A percentile compares a stretch with the other conserved stretches of the same genome.
These are phyloP conservation scores for Pocillopora damicornis DNA, from an alignment of 64 coral and sea anemone species.

Conservation along the genomic window DNA sequence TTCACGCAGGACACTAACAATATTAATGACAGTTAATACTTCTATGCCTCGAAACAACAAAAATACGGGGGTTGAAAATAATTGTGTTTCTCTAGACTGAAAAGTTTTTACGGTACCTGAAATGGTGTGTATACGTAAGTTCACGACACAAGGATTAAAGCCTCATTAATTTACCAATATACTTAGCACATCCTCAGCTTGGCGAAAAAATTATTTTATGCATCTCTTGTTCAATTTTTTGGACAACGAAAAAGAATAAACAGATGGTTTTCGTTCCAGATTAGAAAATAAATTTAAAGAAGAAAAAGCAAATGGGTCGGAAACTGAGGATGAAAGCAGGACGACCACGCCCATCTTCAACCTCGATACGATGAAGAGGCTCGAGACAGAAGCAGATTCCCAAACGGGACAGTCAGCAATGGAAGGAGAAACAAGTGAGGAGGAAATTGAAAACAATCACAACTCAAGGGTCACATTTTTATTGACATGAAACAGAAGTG, in stretches of 20 bases:
- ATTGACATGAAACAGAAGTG: background rate
- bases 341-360: background rate
- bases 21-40: no score
- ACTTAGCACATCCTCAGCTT: no score
- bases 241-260: background rate
- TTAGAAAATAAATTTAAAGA: background rate
- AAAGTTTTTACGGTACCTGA: no score
- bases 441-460: background rate
- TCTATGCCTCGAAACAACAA: no score
- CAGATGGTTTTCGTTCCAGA: background rate
- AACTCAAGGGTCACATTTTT: constrained; percentile 20
- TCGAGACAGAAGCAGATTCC: background rate
- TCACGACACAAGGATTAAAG: no score
- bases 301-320: background rate
- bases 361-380: background rate
- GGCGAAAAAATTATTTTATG: no score
- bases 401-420: background rate
- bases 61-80: no score
- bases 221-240: no score
- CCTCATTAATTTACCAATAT: no score
- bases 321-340: background rate
- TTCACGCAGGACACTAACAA: no score
- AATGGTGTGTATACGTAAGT: no score
- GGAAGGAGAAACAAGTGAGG: background rate
- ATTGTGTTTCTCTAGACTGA: no score